Conservation (phyloP, 2,888 invertebrate species). For the Amiota mariae region DNA sequence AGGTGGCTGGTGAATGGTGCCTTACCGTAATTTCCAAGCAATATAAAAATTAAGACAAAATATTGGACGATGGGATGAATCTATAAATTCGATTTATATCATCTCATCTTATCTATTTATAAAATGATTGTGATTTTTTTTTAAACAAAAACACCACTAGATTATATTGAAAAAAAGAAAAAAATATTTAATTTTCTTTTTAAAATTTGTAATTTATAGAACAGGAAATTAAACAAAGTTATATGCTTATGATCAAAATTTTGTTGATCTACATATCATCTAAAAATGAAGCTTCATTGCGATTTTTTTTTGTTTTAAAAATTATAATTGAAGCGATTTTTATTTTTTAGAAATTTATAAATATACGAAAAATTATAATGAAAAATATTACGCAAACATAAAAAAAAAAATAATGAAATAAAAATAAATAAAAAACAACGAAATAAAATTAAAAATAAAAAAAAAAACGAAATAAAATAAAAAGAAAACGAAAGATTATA, state of each 20-base stretch:
- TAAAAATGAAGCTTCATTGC: conserved; percentile 51
- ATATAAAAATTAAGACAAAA: not conserved
- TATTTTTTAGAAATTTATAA: conserved; percentile 26
- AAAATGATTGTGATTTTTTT: not conserved
- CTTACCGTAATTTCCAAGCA: not conserved
- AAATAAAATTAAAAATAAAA: conserved; percentile 36
- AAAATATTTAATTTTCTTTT: not conserved
- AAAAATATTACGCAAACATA: conserved; percentile 6
- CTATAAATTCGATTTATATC: too few relatives aligned
- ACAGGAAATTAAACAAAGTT: not conserved
- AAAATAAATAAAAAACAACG: conserved; percentile 40
- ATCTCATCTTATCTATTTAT: too few relatives aligned
- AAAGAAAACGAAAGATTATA: not conserved
- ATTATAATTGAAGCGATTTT: conserved; percentile 55
- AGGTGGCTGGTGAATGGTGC: too few relatives aligned
- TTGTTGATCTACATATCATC: too few relatives aligned
- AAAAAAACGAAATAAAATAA: conserved; percentile 33
- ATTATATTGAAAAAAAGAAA: conserved; percentile 11
- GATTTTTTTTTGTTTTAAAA: conserved; percentile 60
- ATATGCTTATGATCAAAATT: not conserved
- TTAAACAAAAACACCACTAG: not conserved
- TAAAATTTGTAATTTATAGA: too few relatives aligned
- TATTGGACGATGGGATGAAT: not conserved
- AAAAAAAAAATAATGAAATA: conserved; percentile 33
- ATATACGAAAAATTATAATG: conserved; percentile 56